Conservation (phyloP, 92 coral and sea anemone species). For the Phenganax stokvisi region DNA sequence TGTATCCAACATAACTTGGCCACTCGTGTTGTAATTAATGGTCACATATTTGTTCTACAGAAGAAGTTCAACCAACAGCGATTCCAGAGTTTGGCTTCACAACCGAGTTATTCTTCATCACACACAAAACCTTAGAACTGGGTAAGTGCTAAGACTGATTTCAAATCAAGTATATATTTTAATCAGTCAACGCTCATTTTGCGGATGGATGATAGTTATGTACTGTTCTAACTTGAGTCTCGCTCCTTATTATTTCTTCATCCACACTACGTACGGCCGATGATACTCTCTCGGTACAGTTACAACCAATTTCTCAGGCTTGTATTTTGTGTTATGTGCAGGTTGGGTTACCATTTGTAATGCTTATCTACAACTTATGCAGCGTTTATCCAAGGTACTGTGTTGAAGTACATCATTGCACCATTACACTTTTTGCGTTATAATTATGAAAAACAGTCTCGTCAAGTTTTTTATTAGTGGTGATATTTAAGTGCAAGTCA, state of each 20-base stretch:
- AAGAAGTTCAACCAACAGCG: constrained; percentile 41
- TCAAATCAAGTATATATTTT: not conserved
- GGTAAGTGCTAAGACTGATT: constrained; percentile 50
- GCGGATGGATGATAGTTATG: not conserved
- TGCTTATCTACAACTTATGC: constrained; percentile 76
- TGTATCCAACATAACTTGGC: too few species aligned
- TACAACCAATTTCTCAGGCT: not conserved
- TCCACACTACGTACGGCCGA: not conserved
- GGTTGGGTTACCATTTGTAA: constrained; percentile 85
- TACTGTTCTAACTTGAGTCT: not conserved
- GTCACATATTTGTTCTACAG: constrained; percentile 31
- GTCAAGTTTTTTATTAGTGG: not conserved
- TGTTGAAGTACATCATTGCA: not conserved
- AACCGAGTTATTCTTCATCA: constrained; percentile 90
- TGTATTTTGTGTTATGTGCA: constrained; percentile 16
- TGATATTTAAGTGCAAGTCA: too few species aligned
- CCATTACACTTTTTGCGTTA: not conserved
- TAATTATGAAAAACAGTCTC: not conserved
- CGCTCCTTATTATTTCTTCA: not conserved
- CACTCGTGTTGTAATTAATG: not conserved
- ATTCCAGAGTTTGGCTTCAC: constrained; percentile 79
- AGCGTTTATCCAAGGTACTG: not conserved
- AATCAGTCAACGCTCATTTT: not conserved
- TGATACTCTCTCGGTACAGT: not conserved
- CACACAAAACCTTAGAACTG: constrained; percentile 77